A percentile compares a stretch with the other conserved stretches of the same genome.
Conservation (phyloP, 2,113 vertebrate genomes). For the Halichoerus grypus region DNA sequence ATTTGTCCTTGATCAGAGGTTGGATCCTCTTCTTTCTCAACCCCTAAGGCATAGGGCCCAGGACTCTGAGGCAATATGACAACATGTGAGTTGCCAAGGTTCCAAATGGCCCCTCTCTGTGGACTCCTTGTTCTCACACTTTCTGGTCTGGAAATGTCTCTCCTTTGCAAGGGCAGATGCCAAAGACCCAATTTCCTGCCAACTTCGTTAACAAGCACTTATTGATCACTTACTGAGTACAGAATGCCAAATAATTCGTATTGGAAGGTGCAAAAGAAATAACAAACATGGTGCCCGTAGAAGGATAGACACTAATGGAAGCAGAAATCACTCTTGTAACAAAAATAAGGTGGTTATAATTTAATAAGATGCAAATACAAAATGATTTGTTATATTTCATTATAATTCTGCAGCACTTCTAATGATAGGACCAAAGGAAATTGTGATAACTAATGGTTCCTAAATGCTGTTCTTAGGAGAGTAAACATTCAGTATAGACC, state of each 20-base stretch:
- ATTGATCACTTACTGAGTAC: slow-evolving; percentile 59
- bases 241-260: slow-evolving; percentile 10
- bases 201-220: slow-evolving; percentile 57
- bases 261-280: background rate
- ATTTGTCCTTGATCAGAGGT: slow-evolving; percentile 51
- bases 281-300: background rate
- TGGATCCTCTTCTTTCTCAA: background rate
- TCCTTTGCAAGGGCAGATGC: slow-evolving; percentile 58
- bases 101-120: slow-evolving; percentile 51
- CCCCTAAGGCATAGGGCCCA: background rate
- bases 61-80: slow-evolving; percentile 2
- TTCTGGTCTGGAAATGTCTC: slow-evolving; percentile 39
- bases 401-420: background rate
- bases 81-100: slow-evolving; percentile 2
- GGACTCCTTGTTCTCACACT: slow-evolving; percentile 48
- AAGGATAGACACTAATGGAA: background rate
- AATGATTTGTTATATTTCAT: background rate
- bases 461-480: slow-evolving; percentile 14
- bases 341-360: background rate
- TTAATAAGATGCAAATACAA: background rate
- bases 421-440: background rate
- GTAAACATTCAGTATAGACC: background rate
- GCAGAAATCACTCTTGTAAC: background rate
- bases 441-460: background rate
- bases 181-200: slow-evolving; percentile 48